Evolutionary conservation across 2,797 vertebrate species (phyloP).

Genomic region (Argentina silus): DNA sequence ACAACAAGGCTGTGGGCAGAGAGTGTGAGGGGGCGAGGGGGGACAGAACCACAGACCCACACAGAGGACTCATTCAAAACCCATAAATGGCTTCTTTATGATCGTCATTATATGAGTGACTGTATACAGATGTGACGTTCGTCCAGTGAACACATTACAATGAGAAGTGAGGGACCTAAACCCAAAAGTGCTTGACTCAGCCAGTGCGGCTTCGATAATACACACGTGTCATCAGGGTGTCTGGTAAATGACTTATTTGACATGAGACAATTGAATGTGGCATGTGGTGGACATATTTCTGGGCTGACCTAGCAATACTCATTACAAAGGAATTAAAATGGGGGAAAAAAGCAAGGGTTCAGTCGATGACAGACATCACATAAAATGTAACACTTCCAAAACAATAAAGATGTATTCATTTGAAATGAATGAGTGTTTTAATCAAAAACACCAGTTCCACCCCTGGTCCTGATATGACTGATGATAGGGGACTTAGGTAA

Average conservation of each 20-base stretch:
- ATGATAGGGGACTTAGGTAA: too few relatives aligned
- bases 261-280: neutral
- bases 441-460: too few relatives aligned
- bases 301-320: slow-evolving; percentile 20
- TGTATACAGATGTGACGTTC: slow-evolving; percentile 46
- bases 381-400: slow-evolving; percentile 14
- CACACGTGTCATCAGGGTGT: neutral
- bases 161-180: neutral
- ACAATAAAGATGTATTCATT: neutral
- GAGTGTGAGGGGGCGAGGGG: slow-evolving; percentile 32
- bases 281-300: slow-evolving; percentile 49
- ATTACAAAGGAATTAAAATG: slow-evolving; percentile 15
- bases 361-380: slow-evolving; percentile 29
- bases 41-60: slow-evolving; percentile 40
- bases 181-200: neutral
- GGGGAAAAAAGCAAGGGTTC: neutral
- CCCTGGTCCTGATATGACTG: too few relatives aligned
- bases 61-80: slow-evolving; percentile 65
- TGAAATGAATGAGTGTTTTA: too few relatives aligned
- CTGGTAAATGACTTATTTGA: neutral
- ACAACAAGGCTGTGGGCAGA: slow-evolving; percentile 30
- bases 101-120: slow-evolving; percentile 25
- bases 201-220: too few relatives aligned
- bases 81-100: slow-evolving; percentile 70
- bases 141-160: slow-evolving; percentile 18